A percentile compares a stretch with the other conserved stretches of the same genome.
Evolutionary conservation across 2,113 vertebrate genomes (phyloP).

Genomic region (Naja naja): DNA sequence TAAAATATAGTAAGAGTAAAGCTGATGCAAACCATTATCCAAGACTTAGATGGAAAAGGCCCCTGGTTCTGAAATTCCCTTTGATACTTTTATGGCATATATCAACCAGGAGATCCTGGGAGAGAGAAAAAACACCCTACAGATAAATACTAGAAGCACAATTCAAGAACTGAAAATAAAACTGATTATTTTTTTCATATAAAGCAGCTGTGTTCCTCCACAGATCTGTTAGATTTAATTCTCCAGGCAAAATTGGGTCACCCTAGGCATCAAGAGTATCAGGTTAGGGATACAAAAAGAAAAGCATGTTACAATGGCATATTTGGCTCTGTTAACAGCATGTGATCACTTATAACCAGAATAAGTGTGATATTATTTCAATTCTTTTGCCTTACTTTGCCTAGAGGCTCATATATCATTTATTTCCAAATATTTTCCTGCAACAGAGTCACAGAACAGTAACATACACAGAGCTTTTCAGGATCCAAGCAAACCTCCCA

Average conservation of each 20-base stretch:
- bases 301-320: neutral
- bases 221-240: neutral
- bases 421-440: neutral
- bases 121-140: neutral
- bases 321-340: slow-evolving; percentile 8
- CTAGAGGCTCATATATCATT: neutral
- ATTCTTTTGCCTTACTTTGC: slow-evolving; percentile 11
- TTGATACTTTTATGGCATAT: neutral
- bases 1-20: neutral
- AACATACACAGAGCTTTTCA: neutral
- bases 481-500: neutral
- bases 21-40: neutral
- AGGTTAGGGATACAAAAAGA: neutral
- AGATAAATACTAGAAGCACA: slow-evolving; percentile 6
- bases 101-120: neutral
- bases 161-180: neutral
- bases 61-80: neutral
- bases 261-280: neutral
- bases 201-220: neutral
- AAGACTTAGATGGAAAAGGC: neutral
- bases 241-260: neutral
- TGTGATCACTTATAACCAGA: neutral
- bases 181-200: slow-evolving; percentile 1
- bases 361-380: slow-evolving; percentile 33
- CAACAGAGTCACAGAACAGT: neutral